phyloP scores from a whole-genome alignment of 2,888 invertebrate genomes.

The Ormyrus pomaceus region DNA sequence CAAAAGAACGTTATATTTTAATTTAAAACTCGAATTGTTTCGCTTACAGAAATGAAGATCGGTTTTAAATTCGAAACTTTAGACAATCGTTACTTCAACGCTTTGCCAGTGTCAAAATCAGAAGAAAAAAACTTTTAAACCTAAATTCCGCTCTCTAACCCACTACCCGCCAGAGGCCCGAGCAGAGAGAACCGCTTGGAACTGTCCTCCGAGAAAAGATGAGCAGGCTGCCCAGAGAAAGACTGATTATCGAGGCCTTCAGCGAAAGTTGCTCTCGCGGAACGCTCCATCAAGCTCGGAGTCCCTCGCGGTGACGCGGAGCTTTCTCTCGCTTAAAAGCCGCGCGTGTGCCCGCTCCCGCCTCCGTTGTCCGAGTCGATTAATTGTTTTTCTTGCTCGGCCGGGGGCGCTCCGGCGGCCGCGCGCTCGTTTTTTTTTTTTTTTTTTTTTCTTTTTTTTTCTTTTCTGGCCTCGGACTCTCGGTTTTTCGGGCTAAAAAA shows the following conservation, averaged over 20 bases:
- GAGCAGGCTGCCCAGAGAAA: not conserved
- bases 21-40: no score
- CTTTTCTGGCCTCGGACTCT: not conserved
- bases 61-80: no score
- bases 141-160: no score
- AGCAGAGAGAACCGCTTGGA: no score
- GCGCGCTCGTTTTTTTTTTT: not conserved
- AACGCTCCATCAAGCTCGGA: constrained; percentile 36
- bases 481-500: constrained; percentile 33
- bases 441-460: not conserved
- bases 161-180: no score
- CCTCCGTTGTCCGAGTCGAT: constrained; percentile 36
- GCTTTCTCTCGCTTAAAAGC: constrained; percentile 32
- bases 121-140: no score
- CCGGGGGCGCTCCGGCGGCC: no score
- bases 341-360: not conserved
- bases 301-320: constrained; percentile 21
- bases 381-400: constrained; percentile 51
- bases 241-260: constrained; percentile 46
- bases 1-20: no score
- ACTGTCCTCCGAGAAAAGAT: not conserved
- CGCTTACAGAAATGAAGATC: no score
- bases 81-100: no score
- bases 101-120: no score
- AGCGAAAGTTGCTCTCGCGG: not conserved